Conservation (phyloP, 1,140 invertebrate species). For the Camponotus pennsylvanicus region DNA sequence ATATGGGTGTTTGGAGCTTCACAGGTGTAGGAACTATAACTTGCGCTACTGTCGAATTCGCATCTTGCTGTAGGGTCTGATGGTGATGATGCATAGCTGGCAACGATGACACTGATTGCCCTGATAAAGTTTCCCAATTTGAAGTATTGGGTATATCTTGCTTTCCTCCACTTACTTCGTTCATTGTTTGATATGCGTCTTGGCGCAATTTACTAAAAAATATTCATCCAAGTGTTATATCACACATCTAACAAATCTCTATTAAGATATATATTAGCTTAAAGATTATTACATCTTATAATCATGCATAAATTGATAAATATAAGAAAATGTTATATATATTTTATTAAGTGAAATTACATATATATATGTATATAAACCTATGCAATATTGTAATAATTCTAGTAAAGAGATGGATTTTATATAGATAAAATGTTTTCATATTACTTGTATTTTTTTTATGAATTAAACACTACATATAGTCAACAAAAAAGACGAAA, state of each 20-base stretch:
- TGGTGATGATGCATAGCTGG: slow-evolving; percentile 80
- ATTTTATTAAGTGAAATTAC: not conserved
- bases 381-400: not conserved
- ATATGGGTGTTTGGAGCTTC: slow-evolving; percentile 84
- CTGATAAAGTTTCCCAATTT: slow-evolving; percentile 84
- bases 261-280: not conserved
- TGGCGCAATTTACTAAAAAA: slow-evolving; percentile 36
- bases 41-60: slow-evolving; percentile 81
- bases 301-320: not conserved
- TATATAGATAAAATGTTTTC: not conserved
- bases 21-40: slow-evolving; percentile 87
- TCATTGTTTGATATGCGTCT: slow-evolving; percentile 80
- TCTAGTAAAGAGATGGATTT: not conserved
- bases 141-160: slow-evolving; percentile 84
- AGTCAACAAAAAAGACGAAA: not conserved
- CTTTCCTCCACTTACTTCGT: slow-evolving; percentile 85
- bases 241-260: not conserved
- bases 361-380: not conserved
- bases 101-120: slow-evolving; percentile 79
- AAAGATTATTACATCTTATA: not conserved
- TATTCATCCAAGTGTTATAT: not conserved
- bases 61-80: slow-evolving; percentile 80
- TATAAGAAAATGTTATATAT: not conserved
- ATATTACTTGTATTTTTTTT: not conserved
- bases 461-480: not conserved